Evolutionary conservation across 2,888 invertebrate genomes (phyloP).

Genomic region (Dendrolimus pini): DNA sequence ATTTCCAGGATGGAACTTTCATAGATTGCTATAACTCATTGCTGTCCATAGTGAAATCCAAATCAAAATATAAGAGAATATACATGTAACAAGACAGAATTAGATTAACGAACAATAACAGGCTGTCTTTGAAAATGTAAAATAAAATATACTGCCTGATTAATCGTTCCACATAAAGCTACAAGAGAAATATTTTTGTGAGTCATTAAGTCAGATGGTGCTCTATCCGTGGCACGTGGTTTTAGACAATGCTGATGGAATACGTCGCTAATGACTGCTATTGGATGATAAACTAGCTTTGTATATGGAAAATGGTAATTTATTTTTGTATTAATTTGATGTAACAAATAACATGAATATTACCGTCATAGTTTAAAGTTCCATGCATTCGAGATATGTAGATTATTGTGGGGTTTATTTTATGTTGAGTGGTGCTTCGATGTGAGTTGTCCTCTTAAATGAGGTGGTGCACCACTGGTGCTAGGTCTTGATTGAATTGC

Average conservation of each 20-base stretch:
- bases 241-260: conserved; percentile 1
- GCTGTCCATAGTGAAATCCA: too few species aligned
- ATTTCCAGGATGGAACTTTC: too few species aligned
- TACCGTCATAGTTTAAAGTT: too few species aligned
- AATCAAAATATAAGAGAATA: background rate
- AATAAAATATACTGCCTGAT: conserved; percentile 46
- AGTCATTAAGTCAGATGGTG: conserved; percentile 56
- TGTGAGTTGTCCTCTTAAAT: too few species aligned
- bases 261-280: background rate
- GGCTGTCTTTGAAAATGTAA: conserved; percentile 2
- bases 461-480: too few species aligned
- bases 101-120: background rate
- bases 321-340: too few species aligned
- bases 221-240: conserved; percentile 2
- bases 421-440: too few species aligned
- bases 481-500: too few species aligned
- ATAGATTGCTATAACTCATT: too few species aligned
- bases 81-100: background rate
- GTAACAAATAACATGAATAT: too few species aligned
- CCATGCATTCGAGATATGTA: too few species aligned
- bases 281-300: background rate
- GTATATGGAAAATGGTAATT: background rate
- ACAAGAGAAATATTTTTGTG: conserved; percentile 73
- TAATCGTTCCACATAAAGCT: conserved; percentile 61
- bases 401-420: too few species aligned